Conservation (phyloP, 1,140 invertebrate genomes). For the Drosophila dunni region DNA sequence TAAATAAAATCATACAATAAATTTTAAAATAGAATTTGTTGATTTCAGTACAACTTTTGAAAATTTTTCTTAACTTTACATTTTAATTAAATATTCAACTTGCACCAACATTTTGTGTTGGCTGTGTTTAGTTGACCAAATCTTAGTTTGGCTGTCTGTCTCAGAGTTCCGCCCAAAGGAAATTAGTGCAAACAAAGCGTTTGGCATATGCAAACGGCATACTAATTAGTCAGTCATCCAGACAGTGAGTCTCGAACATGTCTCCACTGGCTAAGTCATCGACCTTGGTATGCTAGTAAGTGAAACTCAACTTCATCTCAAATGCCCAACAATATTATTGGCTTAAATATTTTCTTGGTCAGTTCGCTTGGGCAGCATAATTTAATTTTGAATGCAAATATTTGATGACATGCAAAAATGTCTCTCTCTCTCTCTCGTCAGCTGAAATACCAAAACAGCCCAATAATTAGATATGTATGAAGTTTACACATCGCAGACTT, state of each 20-base stretch:
- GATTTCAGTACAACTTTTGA: too few relatives aligned
- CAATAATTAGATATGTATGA: conserved; percentile 43
- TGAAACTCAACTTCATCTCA: conserved; percentile 43
- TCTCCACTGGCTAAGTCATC: conserved; percentile 25
- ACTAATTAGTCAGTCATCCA: conserved; percentile 58
- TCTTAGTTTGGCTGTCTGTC: conserved; percentile 16
- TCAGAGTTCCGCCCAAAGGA: conserved; percentile 31
- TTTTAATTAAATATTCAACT: not conserved
- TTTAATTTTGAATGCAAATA: conserved; percentile 63
- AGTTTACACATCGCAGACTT: conserved; percentile 6
- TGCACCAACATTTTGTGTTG: conserved; percentile 24
- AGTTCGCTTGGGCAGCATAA: conserved; percentile 37
- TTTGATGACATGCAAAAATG: conserved; percentile 56
- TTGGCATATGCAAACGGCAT: conserved; percentile 69
- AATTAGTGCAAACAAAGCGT: conserved; percentile 80
- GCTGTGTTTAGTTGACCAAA: conserved; percentile 14
- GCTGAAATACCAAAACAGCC: not conserved
- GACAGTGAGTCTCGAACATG: conserved; percentile 3
- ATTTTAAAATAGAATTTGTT: too few relatives aligned
- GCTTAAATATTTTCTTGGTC: conserved; percentile 62
- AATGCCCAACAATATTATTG: conserved; percentile 50
- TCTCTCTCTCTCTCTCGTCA: not conserved
- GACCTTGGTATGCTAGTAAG: conserved; percentile 42
- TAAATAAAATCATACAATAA: too few relatives aligned
- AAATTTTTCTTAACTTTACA: not conserved